Percentiles rank a stretch among this genome's conserved stretches.
phyloP scores from a whole-genome alignment of 1,140 invertebrate species.

The Andricus grossulariae region DNA sequence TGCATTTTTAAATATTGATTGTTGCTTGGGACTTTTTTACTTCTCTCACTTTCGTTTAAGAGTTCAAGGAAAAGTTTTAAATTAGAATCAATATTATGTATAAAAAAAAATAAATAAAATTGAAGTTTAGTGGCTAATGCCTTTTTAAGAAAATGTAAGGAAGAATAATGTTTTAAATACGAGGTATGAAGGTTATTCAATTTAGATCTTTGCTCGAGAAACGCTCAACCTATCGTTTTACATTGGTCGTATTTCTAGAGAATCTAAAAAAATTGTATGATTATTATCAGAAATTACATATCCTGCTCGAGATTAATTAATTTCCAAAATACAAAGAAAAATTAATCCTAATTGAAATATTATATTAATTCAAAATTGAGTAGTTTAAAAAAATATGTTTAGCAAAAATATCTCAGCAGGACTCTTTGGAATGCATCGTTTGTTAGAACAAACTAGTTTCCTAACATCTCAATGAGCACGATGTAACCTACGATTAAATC shows the following conservation, averaged over 20 bases:
- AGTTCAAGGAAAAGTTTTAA: neutral
- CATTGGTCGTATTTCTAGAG: neutral
- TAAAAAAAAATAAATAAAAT: too few relatives aligned
- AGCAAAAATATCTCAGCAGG: slow-evolving; percentile 18
- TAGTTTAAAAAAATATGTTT: neutral
- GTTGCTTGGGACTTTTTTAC: neutral
- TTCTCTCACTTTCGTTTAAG: neutral
- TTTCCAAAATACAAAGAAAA: neutral
- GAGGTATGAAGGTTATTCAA: slow-evolving; percentile 25
- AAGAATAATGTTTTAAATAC: neutral
- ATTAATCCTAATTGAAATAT: neutral
- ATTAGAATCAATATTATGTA: neutral
- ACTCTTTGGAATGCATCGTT: slow-evolving; percentile 25
- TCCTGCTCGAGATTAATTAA: neutral
- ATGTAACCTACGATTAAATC: slow-evolving; percentile 24
- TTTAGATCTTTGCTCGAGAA: slow-evolving; percentile 4
- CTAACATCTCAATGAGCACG: slow-evolving; percentile 13
- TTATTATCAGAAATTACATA: slow-evolving; percentile 1
- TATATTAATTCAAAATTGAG: neutral
- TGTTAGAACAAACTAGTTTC: slow-evolving; percentile 1
- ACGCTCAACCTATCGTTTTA: neutral
- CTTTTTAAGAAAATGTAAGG: slow-evolving; percentile 2
- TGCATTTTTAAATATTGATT: neutral
- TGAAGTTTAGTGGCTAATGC: neutral
- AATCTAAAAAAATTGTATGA: neutral